Percentiles rank a stretch among this genome's conserved stretches.
These are phyloP conservation scores for Eremobia ochroleuca DNA, from an alignment of 2,888 invertebrate species.

Conservation along the genomic window DNA sequence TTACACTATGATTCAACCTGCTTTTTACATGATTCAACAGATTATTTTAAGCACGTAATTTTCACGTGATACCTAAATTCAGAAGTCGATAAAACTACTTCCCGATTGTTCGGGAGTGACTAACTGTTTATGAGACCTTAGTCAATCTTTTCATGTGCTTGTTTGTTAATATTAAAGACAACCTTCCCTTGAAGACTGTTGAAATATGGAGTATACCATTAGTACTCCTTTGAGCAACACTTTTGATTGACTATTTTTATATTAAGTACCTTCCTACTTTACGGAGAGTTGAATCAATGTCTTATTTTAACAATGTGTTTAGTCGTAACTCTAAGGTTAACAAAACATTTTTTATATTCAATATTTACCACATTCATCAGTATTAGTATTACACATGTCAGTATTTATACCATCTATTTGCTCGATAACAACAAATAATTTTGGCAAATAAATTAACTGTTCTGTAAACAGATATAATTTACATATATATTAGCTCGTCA, in stretches of 20 bases:
- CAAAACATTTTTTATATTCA: slow-evolving; percentile 11
- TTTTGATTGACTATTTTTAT: slow-evolving; percentile 40
- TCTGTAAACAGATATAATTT: slow-evolving; percentile 6
- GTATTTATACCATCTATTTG: slow-evolving; percentile 36
- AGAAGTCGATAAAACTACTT: slow-evolving; percentile 28
- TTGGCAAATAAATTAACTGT: slow-evolving; percentile 8
- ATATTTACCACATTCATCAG: no score
- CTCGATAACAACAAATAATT: slow-evolving; percentile 23
- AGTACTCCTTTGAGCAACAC: slow-evolving; percentile 38
- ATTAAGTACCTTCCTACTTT: slow-evolving; percentile 3
- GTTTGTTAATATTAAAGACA: slow-evolving; percentile 68
- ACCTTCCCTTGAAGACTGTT: slow-evolving; percentile 82
- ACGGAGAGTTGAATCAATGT: slow-evolving; percentile 3
- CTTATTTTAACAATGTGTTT: slow-evolving; percentile 7
- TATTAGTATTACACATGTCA: no score
- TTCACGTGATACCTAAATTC: slow-evolving; percentile 12
- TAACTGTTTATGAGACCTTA: slow-evolving; percentile 64
- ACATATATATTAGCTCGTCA: background rate
- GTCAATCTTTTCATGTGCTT: slow-evolving; percentile 65
- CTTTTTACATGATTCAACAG: background rate
- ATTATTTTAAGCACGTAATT: background rate
- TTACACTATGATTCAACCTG: background rate
- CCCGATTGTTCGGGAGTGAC: slow-evolving; percentile 48
- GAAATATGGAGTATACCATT: slow-evolving; percentile 61
- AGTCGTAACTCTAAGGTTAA: slow-evolving; percentile 17